Percentiles rank a stretch among this genome's conserved stretches.
Evolutionary conservation across 2,113 vertebrate species (phyloP).

Genomic region (Leptodactylus fuscus): DNA sequence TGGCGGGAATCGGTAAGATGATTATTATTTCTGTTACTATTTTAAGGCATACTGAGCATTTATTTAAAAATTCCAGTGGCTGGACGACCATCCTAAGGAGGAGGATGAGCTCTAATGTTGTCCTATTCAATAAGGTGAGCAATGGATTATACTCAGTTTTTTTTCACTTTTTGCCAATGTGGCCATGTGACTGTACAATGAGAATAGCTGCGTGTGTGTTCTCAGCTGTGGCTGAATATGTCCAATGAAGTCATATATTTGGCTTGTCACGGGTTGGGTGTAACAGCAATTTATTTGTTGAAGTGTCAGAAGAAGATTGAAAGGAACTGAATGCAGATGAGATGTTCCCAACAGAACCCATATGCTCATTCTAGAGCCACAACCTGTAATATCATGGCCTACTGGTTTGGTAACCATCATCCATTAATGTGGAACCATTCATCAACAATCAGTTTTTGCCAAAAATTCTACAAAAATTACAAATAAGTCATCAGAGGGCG

Average conservation of each 20-base stretch:
- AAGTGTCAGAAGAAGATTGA: conserved; percentile 73
- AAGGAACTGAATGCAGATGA: conserved; percentile 71
- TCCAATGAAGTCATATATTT: conserved; percentile 69
- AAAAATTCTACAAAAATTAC: too few relatives aligned
- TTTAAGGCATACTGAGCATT: too few relatives aligned
- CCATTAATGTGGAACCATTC: not conserved
- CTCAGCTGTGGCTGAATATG: conserved; percentile 18
- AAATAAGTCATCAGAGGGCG: too few relatives aligned
- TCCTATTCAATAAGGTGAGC: not conserved
- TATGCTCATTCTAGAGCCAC: not conserved
- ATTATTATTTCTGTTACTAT: too few relatives aligned
- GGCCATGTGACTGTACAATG: not conserved
- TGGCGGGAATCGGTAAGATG: too few relatives aligned
- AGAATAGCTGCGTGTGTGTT: conserved; percentile 33
- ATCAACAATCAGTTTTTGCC: too few relatives aligned
- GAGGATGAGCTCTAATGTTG: not conserved
- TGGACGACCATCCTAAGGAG: not conserved
- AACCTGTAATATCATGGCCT: not conserved
- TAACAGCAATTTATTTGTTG: conserved; percentile 75
- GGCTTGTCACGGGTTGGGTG: conserved; percentile 74
- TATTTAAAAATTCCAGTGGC: too few relatives aligned
- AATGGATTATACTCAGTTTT: not conserved
- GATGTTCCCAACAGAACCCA: conserved; percentile 49
- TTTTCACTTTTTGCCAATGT: not conserved
- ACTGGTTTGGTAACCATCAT: not conserved